Percentiles rank a stretch among this genome's conserved stretches.
These are phyloP conservation scores for Eupithecia dodoneata DNA, from an alignment of 2,888 invertebrate genomes.

Conservation along the genomic window DNA sequence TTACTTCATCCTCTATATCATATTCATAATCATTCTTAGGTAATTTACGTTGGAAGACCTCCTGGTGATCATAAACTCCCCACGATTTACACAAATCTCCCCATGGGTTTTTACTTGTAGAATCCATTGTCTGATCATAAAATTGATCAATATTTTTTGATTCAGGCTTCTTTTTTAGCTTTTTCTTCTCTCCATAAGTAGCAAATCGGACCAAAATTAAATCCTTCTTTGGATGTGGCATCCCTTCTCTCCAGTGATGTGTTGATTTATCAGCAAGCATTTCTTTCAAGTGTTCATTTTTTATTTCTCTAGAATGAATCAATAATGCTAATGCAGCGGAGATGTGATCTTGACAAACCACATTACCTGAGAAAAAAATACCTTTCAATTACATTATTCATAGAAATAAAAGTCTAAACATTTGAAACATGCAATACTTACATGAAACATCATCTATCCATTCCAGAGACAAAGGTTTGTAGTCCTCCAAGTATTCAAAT, in stretches of 20 bases:
- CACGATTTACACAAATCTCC: conserved; percentile 88
- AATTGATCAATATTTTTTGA: conserved; percentile 52
- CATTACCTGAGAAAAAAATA: conserved; percentile 81
- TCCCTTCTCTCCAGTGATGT: conserved; percentile 90
- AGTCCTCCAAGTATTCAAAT: conserved; percentile 90
- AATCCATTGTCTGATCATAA: conserved; percentile 60
- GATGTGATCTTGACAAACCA: conserved; percentile 86
- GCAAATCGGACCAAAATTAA: conserved; percentile 90
- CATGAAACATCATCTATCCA: conserved; percentile 93
- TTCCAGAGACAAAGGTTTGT: conserved; percentile 90
- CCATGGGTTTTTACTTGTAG: conserved; percentile 87
- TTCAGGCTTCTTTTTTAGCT: conserved; percentile 80
- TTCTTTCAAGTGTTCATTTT: conserved; percentile 65
- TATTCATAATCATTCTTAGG: conserved; percentile 61
- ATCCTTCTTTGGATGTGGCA: conserved; percentile 86
- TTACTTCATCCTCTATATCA: conserved; percentile 53
- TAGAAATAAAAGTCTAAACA: neutral
- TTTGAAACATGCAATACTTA: conserved; percentile 66
- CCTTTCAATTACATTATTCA: conserved; percentile 6
- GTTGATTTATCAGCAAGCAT: conserved; percentile 82
- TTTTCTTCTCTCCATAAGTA: conserved; percentile 88
- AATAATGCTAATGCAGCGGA: conserved; percentile 85
- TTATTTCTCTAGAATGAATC: conserved; percentile 82
- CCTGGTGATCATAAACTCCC: conserved; percentile 87
- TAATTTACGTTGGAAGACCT: conserved; percentile 73